Percentiles rank a stretch among this genome's conserved stretches.
phyloP scores from a whole-genome alignment of 2,888 invertebrate species.

The Invenusta paracnida region DNA sequence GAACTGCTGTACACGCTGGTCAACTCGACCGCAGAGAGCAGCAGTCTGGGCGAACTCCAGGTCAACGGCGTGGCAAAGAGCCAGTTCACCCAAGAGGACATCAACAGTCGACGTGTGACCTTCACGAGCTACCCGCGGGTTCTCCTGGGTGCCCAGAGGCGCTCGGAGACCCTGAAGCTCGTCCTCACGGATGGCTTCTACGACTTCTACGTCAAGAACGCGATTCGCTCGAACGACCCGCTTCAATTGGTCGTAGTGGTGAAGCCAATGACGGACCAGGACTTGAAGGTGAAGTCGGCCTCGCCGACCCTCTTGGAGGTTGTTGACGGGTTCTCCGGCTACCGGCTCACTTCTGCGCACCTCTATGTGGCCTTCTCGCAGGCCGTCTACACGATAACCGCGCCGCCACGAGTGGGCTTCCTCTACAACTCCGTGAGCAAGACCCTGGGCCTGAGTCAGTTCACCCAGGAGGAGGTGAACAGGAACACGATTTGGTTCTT shows the following conservation, averaged over 20 bases:
- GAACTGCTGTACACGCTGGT: background rate
- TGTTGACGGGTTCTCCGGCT: background rate
- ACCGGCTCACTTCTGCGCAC: background rate
- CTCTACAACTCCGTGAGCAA: conserved; percentile 20
- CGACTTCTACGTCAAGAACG: background rate
- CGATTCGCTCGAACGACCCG: background rate
- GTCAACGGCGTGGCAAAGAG: background rate
- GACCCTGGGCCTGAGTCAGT: background rate
- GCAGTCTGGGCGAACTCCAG: background rate
- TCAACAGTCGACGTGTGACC: conserved; percentile 12
- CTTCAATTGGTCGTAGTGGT: background rate
- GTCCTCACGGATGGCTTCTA: conserved; percentile 25
- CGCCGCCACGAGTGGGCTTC: background rate
- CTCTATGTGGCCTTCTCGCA: conserved; percentile 1
- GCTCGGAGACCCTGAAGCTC: background rate
- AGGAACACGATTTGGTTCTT: background rate
- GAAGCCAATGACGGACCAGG: conserved; percentile 6
- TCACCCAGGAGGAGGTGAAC: background rate
- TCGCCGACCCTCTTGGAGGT: background rate
- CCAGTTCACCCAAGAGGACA: conserved; percentile 28
- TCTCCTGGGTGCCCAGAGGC: background rate
- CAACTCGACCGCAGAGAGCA: background rate
- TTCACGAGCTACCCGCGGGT: background rate
- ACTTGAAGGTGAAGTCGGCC: background rate
- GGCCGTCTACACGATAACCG: background rate